Evolutionary conservation across 2,113 vertebrate species (phyloP).

Genomic region (Dicrurus megarhynchus): DNA sequence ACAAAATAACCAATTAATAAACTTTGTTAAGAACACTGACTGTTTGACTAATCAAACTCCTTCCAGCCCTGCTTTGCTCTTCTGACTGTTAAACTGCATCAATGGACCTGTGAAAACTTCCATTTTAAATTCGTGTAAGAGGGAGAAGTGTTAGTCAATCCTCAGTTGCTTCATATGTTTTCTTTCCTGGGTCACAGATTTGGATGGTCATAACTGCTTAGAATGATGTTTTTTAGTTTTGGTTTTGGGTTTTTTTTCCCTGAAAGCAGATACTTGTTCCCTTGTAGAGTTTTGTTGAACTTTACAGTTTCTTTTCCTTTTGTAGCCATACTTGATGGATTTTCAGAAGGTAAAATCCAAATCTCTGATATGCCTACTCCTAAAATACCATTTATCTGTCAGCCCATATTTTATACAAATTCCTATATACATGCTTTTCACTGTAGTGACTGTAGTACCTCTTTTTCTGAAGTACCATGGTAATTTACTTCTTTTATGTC

Average conservation of each 20-base stretch:
- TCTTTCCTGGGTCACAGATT: not conserved
- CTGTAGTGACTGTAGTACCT: not conserved
- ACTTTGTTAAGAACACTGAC: not conserved
- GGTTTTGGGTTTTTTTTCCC: rapidly evolving
- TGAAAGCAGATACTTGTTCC: not conserved
- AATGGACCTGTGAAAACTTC: not conserved
- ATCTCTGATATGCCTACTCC: not conserved
- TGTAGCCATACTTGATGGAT: not conserved
- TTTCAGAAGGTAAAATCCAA: not conserved
- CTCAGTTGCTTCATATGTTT: not conserved
- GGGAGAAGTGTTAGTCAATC: not conserved
- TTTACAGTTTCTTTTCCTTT: not conserved
- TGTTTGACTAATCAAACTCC: not conserved
- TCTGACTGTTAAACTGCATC: not conserved
- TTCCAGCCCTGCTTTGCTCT: not conserved
- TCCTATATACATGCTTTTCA: not conserved
- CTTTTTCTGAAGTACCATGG: not conserved
- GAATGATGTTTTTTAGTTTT: not conserved
- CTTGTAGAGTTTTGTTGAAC: not conserved
- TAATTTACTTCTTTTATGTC: not conserved
- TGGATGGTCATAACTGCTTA: not conserved
- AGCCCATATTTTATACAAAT: not conserved
- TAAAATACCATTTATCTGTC: not conserved
- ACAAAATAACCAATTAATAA: not conserved
- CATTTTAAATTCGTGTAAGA: not conserved